phyloP scores from a whole-genome alignment of 2,888 invertebrate species.

The Drosophila pseudotalamancana region DNA sequence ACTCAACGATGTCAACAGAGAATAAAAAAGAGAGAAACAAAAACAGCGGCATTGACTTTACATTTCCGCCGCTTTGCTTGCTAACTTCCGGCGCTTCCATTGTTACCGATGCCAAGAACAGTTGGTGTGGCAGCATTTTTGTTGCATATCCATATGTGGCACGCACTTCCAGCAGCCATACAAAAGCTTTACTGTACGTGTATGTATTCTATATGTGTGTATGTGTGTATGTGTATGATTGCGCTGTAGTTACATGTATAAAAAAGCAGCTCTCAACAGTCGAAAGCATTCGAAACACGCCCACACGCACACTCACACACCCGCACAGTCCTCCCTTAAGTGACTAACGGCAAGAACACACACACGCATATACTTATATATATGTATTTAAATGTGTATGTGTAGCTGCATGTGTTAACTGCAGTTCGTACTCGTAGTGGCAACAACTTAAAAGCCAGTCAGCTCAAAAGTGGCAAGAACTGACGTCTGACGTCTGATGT shows the following conservation, averaged over 20 bases:
- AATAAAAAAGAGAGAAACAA: conserved; percentile 2
- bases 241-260: conserved; percentile 17
- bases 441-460: conserved; percentile 72
- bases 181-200: background rate
- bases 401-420: conserved; percentile 34
- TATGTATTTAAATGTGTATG: background rate
- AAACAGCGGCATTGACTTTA: conserved; percentile 71
- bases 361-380: background rate
- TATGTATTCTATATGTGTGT: background rate
- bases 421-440: conserved; percentile 25
- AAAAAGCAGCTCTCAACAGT: conserved; percentile 30
- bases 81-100: conserved; percentile 58
- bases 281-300: conserved; percentile 13
- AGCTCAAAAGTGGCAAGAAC: conserved; percentile 66
- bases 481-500: conserved; percentile 45
- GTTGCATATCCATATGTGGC: conserved; percentile 34
- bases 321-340: conserved; percentile 13
- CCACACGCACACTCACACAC: background rate
- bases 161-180: conserved; percentile 41
- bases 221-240: conserved; percentile 8
- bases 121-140: conserved; percentile 40
- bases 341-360: conserved; percentile 41
- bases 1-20: conserved; percentile 24
- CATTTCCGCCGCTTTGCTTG: conserved; percentile 75
- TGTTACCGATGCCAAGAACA: conserved; percentile 37